A percentile compares a stretch with the other conserved stretches of the same genome.
These are phyloP conservation scores for Drosophila incognita DNA, from an alignment of 2,888 invertebrate species.

Conservation along the genomic window DNA sequence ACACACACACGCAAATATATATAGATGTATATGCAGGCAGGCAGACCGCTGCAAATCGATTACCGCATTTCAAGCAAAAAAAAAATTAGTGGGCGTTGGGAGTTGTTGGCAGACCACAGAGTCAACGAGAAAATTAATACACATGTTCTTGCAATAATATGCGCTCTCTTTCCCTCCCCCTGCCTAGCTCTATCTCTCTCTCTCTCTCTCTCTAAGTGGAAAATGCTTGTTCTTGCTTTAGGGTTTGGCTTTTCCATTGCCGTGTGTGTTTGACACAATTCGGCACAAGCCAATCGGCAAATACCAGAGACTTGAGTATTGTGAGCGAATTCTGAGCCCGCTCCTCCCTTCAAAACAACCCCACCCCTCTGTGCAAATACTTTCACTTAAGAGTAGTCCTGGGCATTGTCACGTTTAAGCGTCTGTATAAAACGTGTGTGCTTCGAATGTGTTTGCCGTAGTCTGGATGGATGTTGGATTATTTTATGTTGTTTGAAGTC, in stretches of 20 bases:
- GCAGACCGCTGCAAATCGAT: slow-evolving; percentile 39
- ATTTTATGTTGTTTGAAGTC: slow-evolving; percentile 24
- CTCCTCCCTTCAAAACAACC: neutral
- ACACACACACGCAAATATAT: slow-evolving; percentile 2
- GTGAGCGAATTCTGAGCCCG: slow-evolving; percentile 29
- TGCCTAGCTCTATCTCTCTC: neutral
- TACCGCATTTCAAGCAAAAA: slow-evolving; percentile 34
- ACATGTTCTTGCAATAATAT: slow-evolving; percentile 66
- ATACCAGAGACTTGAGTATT: slow-evolving; percentile 32
- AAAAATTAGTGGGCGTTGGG: slow-evolving; percentile 37
- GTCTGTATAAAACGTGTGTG: slow-evolving; percentile 45
- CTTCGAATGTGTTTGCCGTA: slow-evolving; percentile 48
- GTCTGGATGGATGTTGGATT: slow-evolving; percentile 27
- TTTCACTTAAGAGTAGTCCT: neutral
- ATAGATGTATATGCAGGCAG: neutral
- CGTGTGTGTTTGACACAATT: slow-evolving; percentile 55
- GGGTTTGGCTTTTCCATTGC: slow-evolving; percentile 24
- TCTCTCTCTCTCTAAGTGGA: neutral
- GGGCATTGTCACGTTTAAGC: slow-evolving; percentile 67
- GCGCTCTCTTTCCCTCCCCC: slow-evolving; percentile 5
- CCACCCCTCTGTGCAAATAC: neutral
- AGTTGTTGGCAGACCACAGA: slow-evolving; percentile 50
- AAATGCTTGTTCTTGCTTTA: slow-evolving; percentile 20
- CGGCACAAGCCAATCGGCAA: slow-evolving; percentile 44
- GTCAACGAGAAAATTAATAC: slow-evolving; percentile 68